phyloP scores from a whole-genome alignment of 1,140 invertebrate species.

The Ceratitis capitata region DNA sequence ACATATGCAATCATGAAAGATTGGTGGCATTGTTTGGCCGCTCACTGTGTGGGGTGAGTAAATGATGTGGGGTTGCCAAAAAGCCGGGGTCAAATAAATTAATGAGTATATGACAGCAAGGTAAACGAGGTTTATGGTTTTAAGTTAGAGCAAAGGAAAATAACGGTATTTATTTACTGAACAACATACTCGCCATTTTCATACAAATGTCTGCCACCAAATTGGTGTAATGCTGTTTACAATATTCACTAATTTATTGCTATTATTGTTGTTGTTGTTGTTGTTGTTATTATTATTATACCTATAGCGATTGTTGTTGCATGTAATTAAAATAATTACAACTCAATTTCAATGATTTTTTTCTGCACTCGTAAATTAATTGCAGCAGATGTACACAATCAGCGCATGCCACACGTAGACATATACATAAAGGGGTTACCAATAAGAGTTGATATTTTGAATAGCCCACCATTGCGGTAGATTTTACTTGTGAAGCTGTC shows the following conservation, averaged over 20 bases:
- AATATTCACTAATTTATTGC: slow-evolving; percentile 2
- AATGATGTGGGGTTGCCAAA: neutral
- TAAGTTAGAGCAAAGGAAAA: neutral
- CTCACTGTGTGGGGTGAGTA: no score
- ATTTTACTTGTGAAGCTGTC: no score
- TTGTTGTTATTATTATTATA: no score
- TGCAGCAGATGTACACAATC: slow-evolving; percentile 7
- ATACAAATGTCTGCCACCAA: neutral
- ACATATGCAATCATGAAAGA: slow-evolving; percentile 25
- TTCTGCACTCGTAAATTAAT: slow-evolving; percentile 12
- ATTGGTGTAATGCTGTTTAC: neutral
- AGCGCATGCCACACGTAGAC: neutral
- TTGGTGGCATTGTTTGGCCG: neutral
- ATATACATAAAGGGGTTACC: no score
- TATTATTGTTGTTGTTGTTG: neutral
- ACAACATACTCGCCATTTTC: no score
- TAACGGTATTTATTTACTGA: neutral
- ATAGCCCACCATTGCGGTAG: no score
- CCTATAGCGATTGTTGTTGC: no score
- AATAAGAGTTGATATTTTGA: no score
- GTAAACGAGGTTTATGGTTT: neutral
- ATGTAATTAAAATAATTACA: slow-evolving; percentile 37
- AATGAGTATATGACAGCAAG: neutral
- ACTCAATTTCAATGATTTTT: slow-evolving; percentile 28
- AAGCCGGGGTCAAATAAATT: slow-evolving; percentile 26